Base-by-base conservation (phyloP, 2,797 vertebrate genomes). In the Microctenopoma steveboyesi region DNA sequence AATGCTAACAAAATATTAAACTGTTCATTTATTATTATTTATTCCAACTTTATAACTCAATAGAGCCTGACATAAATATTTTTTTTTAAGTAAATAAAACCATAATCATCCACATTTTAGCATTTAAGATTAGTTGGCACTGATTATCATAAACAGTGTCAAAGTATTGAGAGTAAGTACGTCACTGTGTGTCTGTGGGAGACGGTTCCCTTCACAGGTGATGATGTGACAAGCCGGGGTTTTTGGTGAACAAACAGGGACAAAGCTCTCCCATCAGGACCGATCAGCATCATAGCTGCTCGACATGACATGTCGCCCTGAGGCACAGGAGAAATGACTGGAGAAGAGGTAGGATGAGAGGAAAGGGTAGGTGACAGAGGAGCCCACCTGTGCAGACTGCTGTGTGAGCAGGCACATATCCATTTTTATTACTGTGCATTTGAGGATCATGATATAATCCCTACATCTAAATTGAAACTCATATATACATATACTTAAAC, bases 231-330 rank as follows among this genome's bases (percentile, higher is more conserved):
- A 90, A 69, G 80, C 43, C 56, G 16, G 22, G 25, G 69, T 80
- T 89, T 87, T 70, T 89, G 90, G 87, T 91, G 88, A 93, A 91
- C 92, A 92, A 93, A 91, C 90, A 72, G 82, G 72, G 82, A 91
- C 90, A 92, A 94, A 92, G 86, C 90, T 90, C 77, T 63, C 79
- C 90, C 88, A 84, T 94, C 93, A 92, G 76, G 72, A 79, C 72
- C 40, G 73, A 92, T 94, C 89, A 93, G 74, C 87, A 71, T 93
- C 93, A 93, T 40, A 54, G 76, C 47, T 7, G 5, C 51, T 56
- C 15, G 8, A 64, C 78, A 76, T 83, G 85, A 92, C 88, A 91
- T 51, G 88, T 92, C 75, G 84, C 92, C 91, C 89, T 0, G 61
- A 89, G 90, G 87, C 86, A 81, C 76, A 74, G 70, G 75, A 68